These are phyloP conservation scores for Austrolebias charrua DNA, from an alignment of 2,797 vertebrate genomes.

Conservation along the genomic window DNA sequence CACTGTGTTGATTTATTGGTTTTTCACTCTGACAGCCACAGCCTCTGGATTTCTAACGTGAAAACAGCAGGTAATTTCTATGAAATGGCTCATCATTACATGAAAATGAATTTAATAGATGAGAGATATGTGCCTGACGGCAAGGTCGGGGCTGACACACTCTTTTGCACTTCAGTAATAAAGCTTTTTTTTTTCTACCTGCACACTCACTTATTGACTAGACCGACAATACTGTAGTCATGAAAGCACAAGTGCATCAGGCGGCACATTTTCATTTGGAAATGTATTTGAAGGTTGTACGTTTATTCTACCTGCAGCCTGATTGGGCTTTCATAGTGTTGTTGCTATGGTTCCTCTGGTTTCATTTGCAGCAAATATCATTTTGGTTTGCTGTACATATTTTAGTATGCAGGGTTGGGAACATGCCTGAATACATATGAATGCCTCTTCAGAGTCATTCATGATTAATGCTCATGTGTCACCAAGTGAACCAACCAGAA, in stretches of 20 bases:
- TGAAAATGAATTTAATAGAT: slow-evolving; percentile 61
- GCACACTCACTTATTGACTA: slow-evolving; percentile 49
- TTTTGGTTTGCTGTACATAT: slow-evolving; percentile 21
- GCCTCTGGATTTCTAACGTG: slow-evolving; percentile 35
- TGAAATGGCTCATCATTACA: slow-evolving; percentile 54
- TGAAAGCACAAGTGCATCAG: slow-evolving; percentile 43
- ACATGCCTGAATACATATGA: neutral
- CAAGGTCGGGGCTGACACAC: slow-evolving; percentile 38
- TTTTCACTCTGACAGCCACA: slow-evolving; percentile 18
- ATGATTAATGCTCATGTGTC: neutral
- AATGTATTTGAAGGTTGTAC: slow-evolving; percentile 49
- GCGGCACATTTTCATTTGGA: slow-evolving; percentile 43
- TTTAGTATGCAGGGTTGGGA: slow-evolving; percentile 16
- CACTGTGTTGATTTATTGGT: neutral
- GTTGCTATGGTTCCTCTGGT: slow-evolving; percentile 61
- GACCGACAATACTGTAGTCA: slow-evolving; percentile 44
- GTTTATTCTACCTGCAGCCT: slow-evolving; percentile 45
- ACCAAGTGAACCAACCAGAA: neutral
- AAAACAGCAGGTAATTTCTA: slow-evolving; percentile 52
- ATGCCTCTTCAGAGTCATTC: neutral
- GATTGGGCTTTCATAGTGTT: slow-evolving; percentile 47
- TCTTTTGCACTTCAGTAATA: slow-evolving; percentile 54
- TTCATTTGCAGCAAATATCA: slow-evolving; percentile 43
- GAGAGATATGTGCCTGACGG: slow-evolving; percentile 39
- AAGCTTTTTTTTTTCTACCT: slow-evolving; percentile 50